Percentiles rank a stretch among this genome's conserved stretches.
Conservation (phyloP, 2,797 vertebrate genomes). For the Sciurus carolinensis region DNA sequence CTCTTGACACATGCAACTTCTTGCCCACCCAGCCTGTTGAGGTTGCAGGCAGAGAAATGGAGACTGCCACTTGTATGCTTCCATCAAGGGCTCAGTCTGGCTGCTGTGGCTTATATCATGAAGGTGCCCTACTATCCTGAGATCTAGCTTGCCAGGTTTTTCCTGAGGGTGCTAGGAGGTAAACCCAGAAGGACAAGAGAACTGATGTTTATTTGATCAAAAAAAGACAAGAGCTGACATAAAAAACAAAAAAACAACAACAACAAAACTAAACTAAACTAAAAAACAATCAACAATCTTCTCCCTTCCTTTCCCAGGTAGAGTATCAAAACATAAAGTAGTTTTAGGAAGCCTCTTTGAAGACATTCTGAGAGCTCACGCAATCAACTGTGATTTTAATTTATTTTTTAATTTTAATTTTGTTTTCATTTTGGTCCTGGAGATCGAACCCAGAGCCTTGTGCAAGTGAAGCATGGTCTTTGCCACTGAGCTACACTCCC, state of each 20-base stretch:
- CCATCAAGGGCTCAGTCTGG: not conserved
- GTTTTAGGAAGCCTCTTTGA: not conserved
- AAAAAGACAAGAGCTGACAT: not conserved
- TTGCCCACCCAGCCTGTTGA: not conserved
- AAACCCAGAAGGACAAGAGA: not conserved
- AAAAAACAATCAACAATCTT: not conserved
- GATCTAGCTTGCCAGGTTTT: not conserved
- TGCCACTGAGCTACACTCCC: not conserved
- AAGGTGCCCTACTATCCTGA: not conserved
- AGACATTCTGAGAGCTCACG: not conserved
- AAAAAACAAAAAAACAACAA: not conserved
- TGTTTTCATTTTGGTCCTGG: not conserved
- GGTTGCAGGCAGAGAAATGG: not conserved
- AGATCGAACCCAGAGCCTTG: not conserved
- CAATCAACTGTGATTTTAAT: not conserved
- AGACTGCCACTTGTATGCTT: not conserved
- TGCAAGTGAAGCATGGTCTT: too few species aligned
- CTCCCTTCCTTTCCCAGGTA: not conserved
- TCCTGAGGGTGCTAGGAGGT: not conserved
- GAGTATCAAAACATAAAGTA: not conserved
- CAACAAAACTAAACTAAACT: too few species aligned
- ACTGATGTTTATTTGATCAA: not conserved
- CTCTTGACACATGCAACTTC: not conserved
- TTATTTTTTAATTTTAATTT: not conserved
- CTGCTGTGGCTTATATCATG: too few species aligned